Evolutionary conservation across 2,888 invertebrate genomes (phyloP), one percentile per base, ranked within the genome.

Genomic region (Criorhina ranunculi): DNA sequence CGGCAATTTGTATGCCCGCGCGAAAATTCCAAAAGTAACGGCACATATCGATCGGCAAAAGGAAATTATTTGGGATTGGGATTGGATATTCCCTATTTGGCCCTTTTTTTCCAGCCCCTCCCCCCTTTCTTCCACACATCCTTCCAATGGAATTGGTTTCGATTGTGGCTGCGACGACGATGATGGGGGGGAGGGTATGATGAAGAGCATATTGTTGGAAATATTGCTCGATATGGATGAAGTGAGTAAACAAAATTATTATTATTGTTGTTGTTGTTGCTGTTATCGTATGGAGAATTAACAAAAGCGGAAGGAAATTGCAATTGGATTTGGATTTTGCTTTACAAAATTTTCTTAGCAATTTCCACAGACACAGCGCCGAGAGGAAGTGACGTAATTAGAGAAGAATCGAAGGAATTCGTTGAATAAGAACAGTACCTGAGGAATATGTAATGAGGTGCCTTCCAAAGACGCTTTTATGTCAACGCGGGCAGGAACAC

Each of bases 231-330:
- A 60, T 60, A 59, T 60, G 67, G 59, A 77, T 77, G 42, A 77
- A 67, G 60, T 69, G 67, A 69, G 67, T 77, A 77, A 77, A 69
- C 77, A 77, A 67, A 53, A 51, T 77, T 40, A 31, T 77, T 59
- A 46, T 67, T 67, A 19, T 19, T 66, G 51, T 24, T 67, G 31
- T 19, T 66, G 51, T 24, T 49, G 33, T 17, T 35, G 57, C 35
- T 57, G 46, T 51, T 72, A 37, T 40, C 40, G 67, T 51, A 40
- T 66, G 67, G 59, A 40, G 67, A 40, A 60, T 69, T 69, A 67
- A 77, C 59, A 69, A 77, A 59, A 59, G 67, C 67, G 76, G 60
- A 77, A 77, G 51, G 51, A 69, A 77, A 77, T 77, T 77, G 76
- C 76, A 67, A 69, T 77, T 53, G 51, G 67, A 77, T 69, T 67